Evolutionary conservation across 2,113 vertebrate genomes (phyloP).

Genomic region (Psilopogon haemacephalus): DNA sequence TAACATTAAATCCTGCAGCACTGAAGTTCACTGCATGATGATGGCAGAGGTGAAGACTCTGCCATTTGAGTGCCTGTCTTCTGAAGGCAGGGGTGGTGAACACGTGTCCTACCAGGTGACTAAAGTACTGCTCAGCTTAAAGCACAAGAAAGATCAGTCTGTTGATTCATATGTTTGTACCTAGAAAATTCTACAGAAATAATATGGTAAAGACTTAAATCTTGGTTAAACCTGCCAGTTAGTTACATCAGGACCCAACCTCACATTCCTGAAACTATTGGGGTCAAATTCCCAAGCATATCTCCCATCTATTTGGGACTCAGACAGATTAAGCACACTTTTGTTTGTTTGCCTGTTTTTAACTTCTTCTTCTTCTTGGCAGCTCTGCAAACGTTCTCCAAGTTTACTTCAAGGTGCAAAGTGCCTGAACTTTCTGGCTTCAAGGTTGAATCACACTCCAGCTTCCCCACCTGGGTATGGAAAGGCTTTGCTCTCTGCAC

Average conservation of each 20-base stretch:
- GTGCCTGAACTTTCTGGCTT: constrained; percentile 26
- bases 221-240: not conserved
- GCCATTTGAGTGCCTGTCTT: not conserved
- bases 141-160: not conserved
- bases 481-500: not conserved
- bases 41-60: not conserved
- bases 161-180: constrained; percentile 4
- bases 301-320: not conserved
- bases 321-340: not conserved
- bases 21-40: not conserved
- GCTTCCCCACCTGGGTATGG: not conserved
- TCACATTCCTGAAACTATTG: not conserved
- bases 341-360: too few species aligned
- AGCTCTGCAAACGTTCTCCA: not conserved
- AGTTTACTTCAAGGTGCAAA: not conserved
- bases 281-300: not conserved
- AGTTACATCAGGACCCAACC: not conserved
- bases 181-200: not conserved
- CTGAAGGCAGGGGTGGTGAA: not conserved
- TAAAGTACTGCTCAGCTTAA: not conserved
- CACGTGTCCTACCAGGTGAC: not conserved
- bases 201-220: not conserved
- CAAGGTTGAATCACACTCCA: not conserved
- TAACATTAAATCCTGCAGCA: not conserved
- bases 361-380: not conserved